Evolutionary conservation across 2,113 vertebrate genomes (phyloP), one percentile per base, ranked within the genome.

Genomic region (Lanius collurio): DNA sequence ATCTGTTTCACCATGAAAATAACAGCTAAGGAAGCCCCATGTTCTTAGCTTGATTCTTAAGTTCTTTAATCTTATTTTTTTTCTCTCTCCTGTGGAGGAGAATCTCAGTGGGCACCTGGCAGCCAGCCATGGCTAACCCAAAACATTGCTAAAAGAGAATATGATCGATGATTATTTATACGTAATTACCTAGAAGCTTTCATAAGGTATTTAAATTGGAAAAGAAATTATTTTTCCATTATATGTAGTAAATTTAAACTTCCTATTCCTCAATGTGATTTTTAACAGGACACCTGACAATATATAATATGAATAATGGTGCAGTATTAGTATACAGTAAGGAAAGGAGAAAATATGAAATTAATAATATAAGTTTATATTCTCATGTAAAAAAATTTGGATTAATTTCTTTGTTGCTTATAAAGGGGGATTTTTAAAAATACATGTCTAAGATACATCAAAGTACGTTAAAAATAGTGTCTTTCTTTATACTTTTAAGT

Each of bases 361-460:
- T 42, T 50, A 82, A 70, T 68, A 4, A 23, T 37, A 19, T 46
- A 53, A 30, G 3, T 77, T 42, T 60, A 27, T 37, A 78, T 33
- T 33, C 7, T 33, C 63, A 16, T 17, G 2, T 39, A 2, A 78
- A 91, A 76, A 39, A 44, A 2, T 0, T 6, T 13, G 2, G 4
- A 28, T 63, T 57, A 10, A 14, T 21, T 65, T 42, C 15, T 39
- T 71, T n/a, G 5, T 56, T 57, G 8, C 26, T 81, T 74, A n/a
- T 39, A 35, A 76, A 68, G 12, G 13, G 27, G 3, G 1, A 52
- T n/a, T 27, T 80, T 83, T 52, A 22, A 89, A 73, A 50, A 80
- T 12, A 30, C 1, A 3, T 44, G 1, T 49, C 15, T 37, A 44
- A 42, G 14, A 60, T 28, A 50, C 0, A 3, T 23, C 8, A n/a